Base-by-base conservation (phyloP, 2,888 invertebrate genomes). In the Thysanoteuthis rhombus region DNA sequence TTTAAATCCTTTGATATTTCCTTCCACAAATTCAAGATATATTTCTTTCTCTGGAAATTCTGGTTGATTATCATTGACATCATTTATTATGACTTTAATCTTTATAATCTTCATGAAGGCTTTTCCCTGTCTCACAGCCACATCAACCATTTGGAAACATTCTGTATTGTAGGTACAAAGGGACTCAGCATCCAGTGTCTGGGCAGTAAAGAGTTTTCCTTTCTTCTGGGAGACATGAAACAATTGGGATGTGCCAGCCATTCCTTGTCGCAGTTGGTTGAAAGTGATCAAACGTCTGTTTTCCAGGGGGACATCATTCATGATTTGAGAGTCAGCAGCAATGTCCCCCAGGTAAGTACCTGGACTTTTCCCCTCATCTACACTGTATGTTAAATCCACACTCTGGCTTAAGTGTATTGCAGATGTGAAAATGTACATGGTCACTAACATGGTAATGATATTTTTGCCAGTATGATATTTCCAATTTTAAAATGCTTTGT, bases 51-150 rank as follows among this genome's bases (percentile, higher is more conserved):
- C 93, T 36, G 94, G 93, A 94, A 96, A 96, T 52, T 93, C 94
- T 28, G 96, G 96, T 1, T 94, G 36, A 94, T 96, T 95, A 93
- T 96, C 96, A 95, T 96, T 96, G n/a, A 94, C 94, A 94, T 96
- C 96, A 36, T 95, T 93, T 12, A 96, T 94, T 22, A 94, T 93
- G n/a, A 96, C 94, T 38, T 94, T 93, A 19, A 95, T 94, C 92
- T 95, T 94, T 92, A 96, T 95, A 25, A 96, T 94, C 75, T 95
- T 94, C n/a, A 95, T 42, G 36, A 90, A 90, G 8, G 90, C 10
- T 4, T 90, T 90, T 39, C 42, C 42, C 32, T 90, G 39, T 39
- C 39, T 39, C 0, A 96, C 95, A 25, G 94, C 90, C 25, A 90
- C 42, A 40, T 90, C 90, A 19, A 90, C 40, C 42, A 90, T 90